Conservation (phyloP, 2,113 vertebrate genomes). For the Scytalopus superciliaris region DNA sequence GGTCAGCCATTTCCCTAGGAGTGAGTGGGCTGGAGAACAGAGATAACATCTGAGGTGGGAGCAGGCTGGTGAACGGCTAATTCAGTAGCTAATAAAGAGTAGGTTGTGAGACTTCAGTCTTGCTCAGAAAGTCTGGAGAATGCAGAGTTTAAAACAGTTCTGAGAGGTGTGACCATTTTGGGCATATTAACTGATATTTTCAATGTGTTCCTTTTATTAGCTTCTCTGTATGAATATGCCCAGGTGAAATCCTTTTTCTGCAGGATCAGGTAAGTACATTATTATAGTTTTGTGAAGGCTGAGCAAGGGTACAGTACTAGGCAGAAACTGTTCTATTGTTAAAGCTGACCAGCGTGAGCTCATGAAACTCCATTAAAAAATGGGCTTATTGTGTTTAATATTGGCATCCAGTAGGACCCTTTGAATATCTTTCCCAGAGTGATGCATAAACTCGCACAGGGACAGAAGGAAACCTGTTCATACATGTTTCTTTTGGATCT, state of each 20-base stretch:
- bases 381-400: background rate
- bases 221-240: conserved; percentile 76
- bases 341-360: background rate
- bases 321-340: background rate
- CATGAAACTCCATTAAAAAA: background rate
- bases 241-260: conserved; percentile 92
- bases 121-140: background rate
- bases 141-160: background rate
- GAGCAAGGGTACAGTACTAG: background rate
- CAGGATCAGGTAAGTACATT: conserved; percentile 83
- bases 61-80: background rate
- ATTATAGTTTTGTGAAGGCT: background rate
- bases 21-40: background rate
- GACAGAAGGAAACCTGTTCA: background rate
- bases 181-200: background rate
- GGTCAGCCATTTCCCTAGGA: background rate
- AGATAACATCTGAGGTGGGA: background rate
- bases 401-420: background rate
- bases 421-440: background rate
- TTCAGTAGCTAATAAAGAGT: background rate
- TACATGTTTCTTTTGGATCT: background rate
- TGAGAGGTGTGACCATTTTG: background rate
- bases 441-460: no score
- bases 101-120: background rate
- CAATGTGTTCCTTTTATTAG: conserved; percentile 34